Base-by-base conservation (phyloP, 2,113 vertebrate genomes). In the Nesoenas mayeri region DNA sequence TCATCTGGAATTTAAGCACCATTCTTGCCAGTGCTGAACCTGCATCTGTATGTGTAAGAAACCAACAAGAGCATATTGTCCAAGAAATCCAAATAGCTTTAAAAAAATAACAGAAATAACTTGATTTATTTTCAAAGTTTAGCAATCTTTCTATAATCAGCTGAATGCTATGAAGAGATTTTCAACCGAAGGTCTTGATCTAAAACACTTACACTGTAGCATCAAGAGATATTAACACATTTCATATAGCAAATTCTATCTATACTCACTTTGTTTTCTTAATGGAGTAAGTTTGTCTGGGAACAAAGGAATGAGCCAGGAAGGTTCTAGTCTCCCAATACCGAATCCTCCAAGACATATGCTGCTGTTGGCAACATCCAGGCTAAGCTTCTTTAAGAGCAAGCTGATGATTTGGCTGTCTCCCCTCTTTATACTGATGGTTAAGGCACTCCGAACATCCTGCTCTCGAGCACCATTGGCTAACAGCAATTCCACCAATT, bases 341-440 rank as follows among this genome's bases (percentile, higher is more conserved):
- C 98, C 96, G 93, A 99, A 99, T 82, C 99, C 98, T 56, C 99
- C 99, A 50, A 99, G 98, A 87, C 99, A 99, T 79, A 99, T 98
- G 72, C 99, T 98, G 47, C 97, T 98, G 97, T 99, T 99, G 94
- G 98, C 95, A 17, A 98, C 94, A 94, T 99, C 99, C 93, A 99
- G 97, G 25, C 98, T 99, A 54, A 99, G 98, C 11, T 98, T 98
- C 91, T 96, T 98, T 79, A 99, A 97, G 16, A 99, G 98, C 80
- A 99, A 98, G 60, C 99, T 98, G 92, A 99, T 98, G 5, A 98
- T 93, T 2, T 98, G 98, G 56, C 98, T 98, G 18, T 99, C 98
- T 7, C 98, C 98, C 32, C 98, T 98, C 87, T 97, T 98, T 89
- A 99, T 98, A 66, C 98, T 99, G 69, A 98, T 94, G 3, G 97